Evolutionary conservation across 2,888 invertebrate species (phyloP), one percentile per base, ranked within the genome.

Genomic region (Ceratothoa steindachneri): DNA sequence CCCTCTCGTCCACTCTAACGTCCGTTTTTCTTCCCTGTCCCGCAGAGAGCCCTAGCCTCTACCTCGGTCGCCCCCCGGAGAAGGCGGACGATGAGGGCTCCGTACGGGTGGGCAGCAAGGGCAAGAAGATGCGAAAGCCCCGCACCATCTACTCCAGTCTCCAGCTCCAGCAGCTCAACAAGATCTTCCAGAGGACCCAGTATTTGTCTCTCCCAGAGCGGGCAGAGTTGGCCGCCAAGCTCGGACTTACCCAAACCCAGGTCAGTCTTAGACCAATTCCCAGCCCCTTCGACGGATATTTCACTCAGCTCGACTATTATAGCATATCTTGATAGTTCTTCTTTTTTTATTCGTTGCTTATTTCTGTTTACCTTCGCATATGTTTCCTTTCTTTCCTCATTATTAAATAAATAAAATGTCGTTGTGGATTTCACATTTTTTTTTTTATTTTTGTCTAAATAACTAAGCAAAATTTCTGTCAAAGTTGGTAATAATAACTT

Each of bases 111-210:
- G 89, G 90, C 82, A 93, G 95, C 81, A 97, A 97, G 86, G 97
- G 98, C 73, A 99, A 99, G 89, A 99, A 99, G 88, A 97, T 98
- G 95, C 88, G 99, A 83, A 99, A 99, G 87, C 99, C 99, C 19
- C 89, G 99, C 82, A 99, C 99, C 82, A 99, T 99, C 86, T 99
- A 99, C 89, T 97, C 97, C 86, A 95, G 95, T 84, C 89, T 97
- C 80, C 99, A 99, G 86, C 89, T 99, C 53, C 97, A 97, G 86
- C 97, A 98, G 87, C 88, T 99, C 82, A 99, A 99, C 87, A 89
- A 97, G 85, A 89, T 97, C 86, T 99, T 99, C 89, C 96, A 97
- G 87, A 88, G 97, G 85, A 97, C 98, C 82, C 99, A 99, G 88
- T 99, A 99, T 88, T 89, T 99, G 83, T 98, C 98, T 74, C 88